A percentile compares a stretch with the other conserved stretches of the same genome.
Evolutionary conservation across 2,888 invertebrate genomes (phyloP).

Genomic region (Drosophila neoperkinsi): DNA sequence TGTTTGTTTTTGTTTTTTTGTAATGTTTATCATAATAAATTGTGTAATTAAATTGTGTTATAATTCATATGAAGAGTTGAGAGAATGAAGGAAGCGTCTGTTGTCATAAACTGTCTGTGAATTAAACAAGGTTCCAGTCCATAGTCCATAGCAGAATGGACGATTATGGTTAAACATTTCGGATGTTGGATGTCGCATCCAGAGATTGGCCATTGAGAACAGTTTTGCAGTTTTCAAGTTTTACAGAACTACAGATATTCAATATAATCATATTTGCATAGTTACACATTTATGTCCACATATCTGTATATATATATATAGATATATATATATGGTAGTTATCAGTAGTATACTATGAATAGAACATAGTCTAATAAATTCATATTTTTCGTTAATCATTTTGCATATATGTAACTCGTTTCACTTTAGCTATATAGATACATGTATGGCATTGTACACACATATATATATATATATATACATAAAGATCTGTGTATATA

Average conservation of each 20-base stretch:
- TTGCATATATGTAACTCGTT: conserved; percentile 24
- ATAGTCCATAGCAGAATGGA: conserved; percentile 21
- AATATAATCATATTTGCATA: conserved; percentile 22
- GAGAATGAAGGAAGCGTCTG: conserved; percentile 51
- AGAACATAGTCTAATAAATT: conserved; percentile 78
- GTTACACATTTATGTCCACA: conserved; percentile 11
- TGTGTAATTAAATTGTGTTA: conserved; percentile 35
- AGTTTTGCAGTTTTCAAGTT: conserved; percentile 16
- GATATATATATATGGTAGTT: conserved; percentile 21
- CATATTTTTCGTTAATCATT: conserved; percentile 76
- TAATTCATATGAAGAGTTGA: conserved; percentile 41
- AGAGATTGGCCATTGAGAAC: conserved; percentile 51
- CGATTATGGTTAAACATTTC: conserved; percentile 8
- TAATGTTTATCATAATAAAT: conserved; percentile 21
- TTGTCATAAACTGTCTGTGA: background rate
- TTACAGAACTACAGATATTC: conserved; percentile 37
- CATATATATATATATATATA: background rate
- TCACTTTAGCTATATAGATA: conserved; percentile 37
- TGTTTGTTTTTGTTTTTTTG: background rate
- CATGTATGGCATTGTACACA: background rate
- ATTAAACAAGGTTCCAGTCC: conserved; percentile 16
- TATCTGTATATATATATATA: conserved; percentile 5
- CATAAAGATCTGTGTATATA: conserved; percentile 14
- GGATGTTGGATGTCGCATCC: background rate
- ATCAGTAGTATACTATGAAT: conserved; percentile 54